Evolutionary conservation across 2,888 invertebrate species (phyloP), one percentile per base, ranked within the genome.

Genomic region (Ariolimax columbianus): DNA sequence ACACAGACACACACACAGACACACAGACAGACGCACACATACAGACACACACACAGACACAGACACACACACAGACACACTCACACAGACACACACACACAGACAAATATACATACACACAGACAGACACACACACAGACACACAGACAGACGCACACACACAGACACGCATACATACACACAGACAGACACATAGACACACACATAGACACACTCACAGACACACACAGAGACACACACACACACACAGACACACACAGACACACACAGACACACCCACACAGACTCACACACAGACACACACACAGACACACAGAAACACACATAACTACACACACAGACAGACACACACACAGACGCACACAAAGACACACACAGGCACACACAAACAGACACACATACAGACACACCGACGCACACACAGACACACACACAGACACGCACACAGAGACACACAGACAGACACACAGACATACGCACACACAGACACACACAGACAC

Each of bases 131-230:
- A 47, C 9, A 47, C 17, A 47, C 9, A 73, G 26, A 43, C 3
- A 73, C 4, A 73, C 3, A 73, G 3, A 40, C 9, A 36, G 7
- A 38, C 3, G 40, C 11, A 73, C 3, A 73, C 4, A 73, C 3
- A 73, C 4, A 73, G 38, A 73, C 4, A 73, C 3, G 40, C 11
- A 38, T 3, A 73, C 11, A n/a, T n/a, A 73, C 3, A 73, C 4
- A 73, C 3, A 73, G 4, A 73, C 3, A 73, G 4, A 40, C 3
- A 73, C 11, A 38, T 4, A 36, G 1, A 73, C 1, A 73, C 4
- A 73, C 3, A 73, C 4, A 73, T 19, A 36, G 38, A 47, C 78
- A 63, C 78, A n/a, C 78, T 78, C 78, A 36, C 63, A 47, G 6
- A 66, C 59, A 14, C 78, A 26, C 59, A 38, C 78, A 23, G 2